Conservation (phyloP, 2,888 invertebrate genomes). For the Conomelus anceps region DNA sequence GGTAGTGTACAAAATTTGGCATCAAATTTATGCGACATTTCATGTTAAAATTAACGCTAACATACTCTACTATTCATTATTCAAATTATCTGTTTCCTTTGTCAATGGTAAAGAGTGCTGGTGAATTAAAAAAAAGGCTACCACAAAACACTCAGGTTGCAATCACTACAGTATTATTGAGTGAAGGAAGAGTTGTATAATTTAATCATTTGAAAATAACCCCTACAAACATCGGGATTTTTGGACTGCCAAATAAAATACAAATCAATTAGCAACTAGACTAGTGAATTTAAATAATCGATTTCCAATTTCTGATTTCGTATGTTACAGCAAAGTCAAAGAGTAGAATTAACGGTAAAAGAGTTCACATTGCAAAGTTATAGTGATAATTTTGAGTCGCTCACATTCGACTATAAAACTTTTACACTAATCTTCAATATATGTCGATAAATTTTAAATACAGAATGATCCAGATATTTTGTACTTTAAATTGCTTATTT, state of each 20-base stretch:
- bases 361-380: neutral
- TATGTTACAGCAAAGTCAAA: neutral
- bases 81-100: neutral
- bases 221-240: neutral
- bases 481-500: neutral
- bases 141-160: neutral
- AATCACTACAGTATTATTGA: neutral
- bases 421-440: neutral
- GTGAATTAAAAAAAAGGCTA: neutral
- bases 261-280: neutral
- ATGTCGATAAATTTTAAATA: neutral
- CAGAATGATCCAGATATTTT: neutral
- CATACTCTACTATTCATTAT: too few relatives aligned
- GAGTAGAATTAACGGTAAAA: too few relatives aligned
- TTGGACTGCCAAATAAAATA: neutral
- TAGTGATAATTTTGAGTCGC: neutral
- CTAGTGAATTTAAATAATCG: neutral
- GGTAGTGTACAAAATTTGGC: too few relatives aligned
- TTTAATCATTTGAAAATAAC: neutral
- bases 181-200: neutral
- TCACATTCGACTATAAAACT: neutral
- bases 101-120: neutral
- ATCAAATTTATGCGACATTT: too few relatives aligned
- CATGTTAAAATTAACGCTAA: too few relatives aligned
- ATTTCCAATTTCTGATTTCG: neutral